Evolutionary conservation across 2,113 vertebrate genomes (phyloP).

Genomic region (Nothobranchius kuhntae): DNA sequence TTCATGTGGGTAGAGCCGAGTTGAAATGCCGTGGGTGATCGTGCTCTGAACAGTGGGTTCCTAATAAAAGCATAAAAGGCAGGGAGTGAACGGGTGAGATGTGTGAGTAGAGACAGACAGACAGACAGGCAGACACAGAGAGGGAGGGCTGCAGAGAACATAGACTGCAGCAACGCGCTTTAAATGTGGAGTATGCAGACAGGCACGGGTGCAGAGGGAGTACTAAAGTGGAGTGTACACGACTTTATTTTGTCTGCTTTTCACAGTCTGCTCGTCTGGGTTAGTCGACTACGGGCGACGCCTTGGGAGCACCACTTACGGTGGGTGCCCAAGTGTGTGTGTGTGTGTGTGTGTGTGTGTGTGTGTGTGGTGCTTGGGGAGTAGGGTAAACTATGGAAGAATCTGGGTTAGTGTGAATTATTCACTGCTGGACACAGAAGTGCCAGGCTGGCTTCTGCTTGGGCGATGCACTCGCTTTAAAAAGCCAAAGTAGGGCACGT

Average conservation of each 20-base stretch:
- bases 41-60: conserved; percentile 30
- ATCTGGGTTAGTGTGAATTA: conserved; percentile 77
- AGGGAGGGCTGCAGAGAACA: conserved; percentile 41
- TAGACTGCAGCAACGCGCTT: conserved; percentile 58
- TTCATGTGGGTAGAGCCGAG: conserved; percentile 11
- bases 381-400: conserved; percentile 54
- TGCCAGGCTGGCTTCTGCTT: conserved; percentile 27
- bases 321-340: conserved; percentile 27
- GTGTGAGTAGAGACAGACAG: conserved; percentile 35
- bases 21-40: conserved; percentile 10
- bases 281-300: conserved; percentile 62
- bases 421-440: conserved; percentile 53
- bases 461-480: conserved; percentile 28
- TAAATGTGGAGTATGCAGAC: conserved; percentile 70
- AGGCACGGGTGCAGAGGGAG: conserved; percentile 66
- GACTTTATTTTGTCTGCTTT: conserved; percentile 75
- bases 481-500: conserved; percentile 16
- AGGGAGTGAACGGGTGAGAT: conserved; percentile 33
- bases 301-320: conserved; percentile 66
- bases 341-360: not conserved
- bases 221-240: conserved; percentile 68
- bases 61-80: conserved; percentile 33
- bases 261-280: conserved; percentile 74
- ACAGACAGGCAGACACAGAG: conserved; percentile 15
- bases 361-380: conserved; percentile 42